Percentiles rank a stretch among this genome's conserved stretches.
phyloP scores from a whole-genome alignment of 1,140 invertebrate genomes.

The Trissolcus basalis region DNA sequence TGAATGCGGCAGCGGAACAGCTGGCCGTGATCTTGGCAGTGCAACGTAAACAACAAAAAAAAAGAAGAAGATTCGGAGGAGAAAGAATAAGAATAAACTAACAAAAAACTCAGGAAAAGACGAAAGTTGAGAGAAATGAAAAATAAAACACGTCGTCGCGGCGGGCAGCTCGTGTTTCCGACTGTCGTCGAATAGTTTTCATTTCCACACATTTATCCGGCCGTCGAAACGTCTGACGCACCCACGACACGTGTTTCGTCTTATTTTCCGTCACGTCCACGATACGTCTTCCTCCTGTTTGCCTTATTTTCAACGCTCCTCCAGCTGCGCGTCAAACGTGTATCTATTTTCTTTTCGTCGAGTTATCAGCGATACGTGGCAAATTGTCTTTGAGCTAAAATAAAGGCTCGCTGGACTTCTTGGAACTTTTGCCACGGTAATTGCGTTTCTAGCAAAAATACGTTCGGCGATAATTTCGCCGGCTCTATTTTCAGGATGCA shows the following conservation, averaged over 20 bases:
- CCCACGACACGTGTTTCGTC: conserved; percentile 28
- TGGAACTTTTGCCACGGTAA: conserved; percentile 15
- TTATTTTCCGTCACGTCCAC: conserved; percentile 38
- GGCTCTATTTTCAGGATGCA: conserved; percentile 38
- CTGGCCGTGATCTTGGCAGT: conserved; percentile 22
- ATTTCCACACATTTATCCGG: too few species aligned
- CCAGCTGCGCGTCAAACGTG: conserved; percentile 34
- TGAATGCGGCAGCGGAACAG: conserved; percentile 7
- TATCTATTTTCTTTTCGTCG: conserved; percentile 43
- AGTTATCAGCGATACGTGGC: conserved; percentile 35
- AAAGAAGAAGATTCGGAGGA: neutral
- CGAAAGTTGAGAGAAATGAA: neutral
- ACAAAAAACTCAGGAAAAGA: conserved; percentile 2
- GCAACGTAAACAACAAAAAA: conserved; percentile 14
- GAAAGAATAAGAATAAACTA: neutral
- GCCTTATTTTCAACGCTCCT: conserved; percentile 16
- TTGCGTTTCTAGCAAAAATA: conserved; percentile 29
- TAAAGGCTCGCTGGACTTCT: conserved; percentile 25
- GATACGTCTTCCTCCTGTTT: conserved; percentile 22
- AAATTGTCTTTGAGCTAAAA: conserved; percentile 34
- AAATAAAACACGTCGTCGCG: conserved; percentile 1
- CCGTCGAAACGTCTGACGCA: conserved; percentile 22
- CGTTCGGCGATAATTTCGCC: conserved; percentile 22
- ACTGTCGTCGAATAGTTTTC: conserved; percentile 8
- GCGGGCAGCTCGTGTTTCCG: conserved; percentile 24